Percentiles rank a stretch among this genome's conserved stretches.
Evolutionary conservation across 2,797 vertebrate species (phyloP).

Genomic region (Spheniscus humboldti): DNA sequence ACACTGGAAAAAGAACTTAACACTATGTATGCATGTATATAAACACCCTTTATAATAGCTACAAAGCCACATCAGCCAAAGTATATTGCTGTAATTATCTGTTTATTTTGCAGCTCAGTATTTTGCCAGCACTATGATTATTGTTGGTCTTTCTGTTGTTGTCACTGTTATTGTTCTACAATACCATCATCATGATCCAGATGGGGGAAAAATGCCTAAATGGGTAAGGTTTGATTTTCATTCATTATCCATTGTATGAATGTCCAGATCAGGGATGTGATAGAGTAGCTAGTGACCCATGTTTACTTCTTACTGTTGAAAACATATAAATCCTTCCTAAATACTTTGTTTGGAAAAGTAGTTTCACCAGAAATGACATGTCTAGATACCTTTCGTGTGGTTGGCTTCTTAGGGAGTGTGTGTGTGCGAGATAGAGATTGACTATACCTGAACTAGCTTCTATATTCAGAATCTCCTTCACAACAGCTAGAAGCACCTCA

Average conservation of each 20-base stretch:
- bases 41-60: background rate
- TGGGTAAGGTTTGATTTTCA: conserved; percentile 72
- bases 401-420: background rate
- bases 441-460: background rate
- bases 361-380: background rate
- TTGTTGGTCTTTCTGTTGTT: conserved; percentile 80
- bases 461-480: background rate
- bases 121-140: conserved; percentile 84
- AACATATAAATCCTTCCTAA: background rate
- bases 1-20: background rate
- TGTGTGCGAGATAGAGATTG: background rate
- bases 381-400: background rate
- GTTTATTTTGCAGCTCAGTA: conserved; percentile 76
- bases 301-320: background rate
- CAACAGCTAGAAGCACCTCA: background rate
- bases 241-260: background rate
- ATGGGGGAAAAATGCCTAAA: conserved; percentile 82
- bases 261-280: background rate
- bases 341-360: background rate
- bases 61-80: background rate
- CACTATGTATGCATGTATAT: background rate
- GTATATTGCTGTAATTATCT: background rate
- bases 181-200: conserved; percentile 81
- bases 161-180: conserved; percentile 80
- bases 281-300: background rate